These are phyloP conservation scores for Frankliniella intonsa DNA, from an alignment of 2,888 invertebrate species.

Conservation along the genomic window DNA sequence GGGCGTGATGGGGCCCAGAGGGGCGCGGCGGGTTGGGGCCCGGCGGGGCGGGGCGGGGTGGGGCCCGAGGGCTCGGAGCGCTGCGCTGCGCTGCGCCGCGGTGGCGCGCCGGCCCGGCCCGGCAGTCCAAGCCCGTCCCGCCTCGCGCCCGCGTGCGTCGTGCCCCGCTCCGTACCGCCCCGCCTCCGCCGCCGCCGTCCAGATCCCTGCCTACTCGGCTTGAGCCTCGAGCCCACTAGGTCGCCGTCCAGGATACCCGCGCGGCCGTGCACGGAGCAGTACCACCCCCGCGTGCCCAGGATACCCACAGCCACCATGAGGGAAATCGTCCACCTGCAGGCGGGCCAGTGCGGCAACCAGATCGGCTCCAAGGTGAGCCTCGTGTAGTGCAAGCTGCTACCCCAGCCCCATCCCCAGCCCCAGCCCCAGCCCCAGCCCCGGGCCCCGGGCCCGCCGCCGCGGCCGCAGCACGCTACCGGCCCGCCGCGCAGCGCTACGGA, in stretches of 20 bases:
- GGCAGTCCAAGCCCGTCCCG: not conserved
- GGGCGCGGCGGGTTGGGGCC: not conserved
- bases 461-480: no score
- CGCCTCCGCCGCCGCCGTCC: not conserved
- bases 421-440: no score
- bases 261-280: not conserved
- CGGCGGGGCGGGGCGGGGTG: not conserved
- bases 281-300: not conserved
- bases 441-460: no score
- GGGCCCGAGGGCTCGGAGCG: not conserved
- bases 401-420: no score
- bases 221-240: not conserved
- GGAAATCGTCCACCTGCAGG: slow-evolving; percentile 60
- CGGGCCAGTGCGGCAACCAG: slow-evolving; percentile 60
- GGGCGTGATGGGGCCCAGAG: not conserved
- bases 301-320: slow-evolving; percentile 48
- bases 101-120: not conserved
- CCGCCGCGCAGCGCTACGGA: no score
- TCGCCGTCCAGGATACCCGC: not conserved
- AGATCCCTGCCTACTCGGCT: not conserved
- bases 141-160: not conserved
- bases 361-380: slow-evolving; percentile 55
- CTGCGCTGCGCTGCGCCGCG: not conserved
- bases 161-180: no score
- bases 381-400: no score